Percentiles rank a stretch among this genome's conserved stretches.
Conservation (phyloP, 2,113 vertebrate genomes). For the Propithecus coquereli region DNA sequence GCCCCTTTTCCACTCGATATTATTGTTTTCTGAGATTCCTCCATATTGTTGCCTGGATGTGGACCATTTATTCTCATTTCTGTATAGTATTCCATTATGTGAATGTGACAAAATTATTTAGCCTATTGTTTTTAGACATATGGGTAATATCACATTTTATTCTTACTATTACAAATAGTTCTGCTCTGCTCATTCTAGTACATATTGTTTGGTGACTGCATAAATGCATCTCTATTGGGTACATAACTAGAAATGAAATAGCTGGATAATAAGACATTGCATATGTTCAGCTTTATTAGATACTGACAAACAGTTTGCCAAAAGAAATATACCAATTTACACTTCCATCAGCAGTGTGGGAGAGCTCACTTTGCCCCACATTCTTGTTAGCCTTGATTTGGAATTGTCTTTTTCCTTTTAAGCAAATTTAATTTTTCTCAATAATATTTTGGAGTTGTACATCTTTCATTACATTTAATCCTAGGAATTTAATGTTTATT, state of each 20-base stretch:
- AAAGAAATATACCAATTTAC: not conserved
- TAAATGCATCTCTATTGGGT: not conserved
- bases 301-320: not conserved
- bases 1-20: not conserved
- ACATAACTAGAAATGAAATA: not conserved
- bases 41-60: not conserved
- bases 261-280: not conserved
- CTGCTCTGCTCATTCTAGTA: not conserved
- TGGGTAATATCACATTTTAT: not conserved
- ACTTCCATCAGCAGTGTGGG: not conserved
- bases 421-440: not conserved
- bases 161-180: not conserved
- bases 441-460: not conserved
- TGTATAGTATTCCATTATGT: not conserved
- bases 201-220: not conserved
- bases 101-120: not conserved
- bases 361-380: not conserved
- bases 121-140: not conserved
- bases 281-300: slow-evolving; percentile 15
- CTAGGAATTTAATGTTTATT: not conserved
- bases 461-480: not conserved
- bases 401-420: not conserved
- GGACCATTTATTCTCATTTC: not conserved
- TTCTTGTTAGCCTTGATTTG: not conserved
- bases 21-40: slow-evolving; percentile 27